phyloP scores from a whole-genome alignment of 2,888 invertebrate genomes.

The Apodemia hepburni region DNA sequence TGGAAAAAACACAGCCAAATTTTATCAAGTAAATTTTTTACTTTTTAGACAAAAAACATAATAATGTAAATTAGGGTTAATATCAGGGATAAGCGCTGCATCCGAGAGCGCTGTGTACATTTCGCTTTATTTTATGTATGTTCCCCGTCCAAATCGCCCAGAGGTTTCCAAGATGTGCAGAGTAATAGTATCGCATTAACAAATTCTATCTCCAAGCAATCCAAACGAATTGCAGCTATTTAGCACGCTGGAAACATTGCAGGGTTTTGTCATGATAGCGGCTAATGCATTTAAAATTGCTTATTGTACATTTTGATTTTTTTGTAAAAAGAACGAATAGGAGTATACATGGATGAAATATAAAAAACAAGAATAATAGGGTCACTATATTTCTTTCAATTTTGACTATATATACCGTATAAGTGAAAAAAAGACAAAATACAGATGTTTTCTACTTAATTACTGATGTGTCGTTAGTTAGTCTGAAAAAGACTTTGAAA shows the following conservation, averaged over 20 bases:
- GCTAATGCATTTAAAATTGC: constrained; percentile 33
- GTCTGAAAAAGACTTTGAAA: too few species aligned
- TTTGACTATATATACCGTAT: too few species aligned
- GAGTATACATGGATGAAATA: too few species aligned
- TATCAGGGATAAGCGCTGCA: constrained; percentile 5
- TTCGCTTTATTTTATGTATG: constrained; percentile 11
- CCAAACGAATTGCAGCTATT: constrained; percentile 36
- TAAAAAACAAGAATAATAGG: too few species aligned
- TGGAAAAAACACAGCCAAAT: background rate
- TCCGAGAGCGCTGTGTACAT: constrained; percentile 5
- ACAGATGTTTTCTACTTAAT: too few species aligned
- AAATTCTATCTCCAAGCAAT: constrained; percentile 36
- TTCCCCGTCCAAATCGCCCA: constrained; percentile 6
- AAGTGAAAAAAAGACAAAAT: too few species aligned
- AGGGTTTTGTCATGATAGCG: constrained; percentile 32
- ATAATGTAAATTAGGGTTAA: background rate
- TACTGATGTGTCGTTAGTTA: too few species aligned
- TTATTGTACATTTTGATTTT: constrained; percentile 17
- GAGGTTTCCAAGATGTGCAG: constrained; percentile 26
- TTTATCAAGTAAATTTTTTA: background rate
- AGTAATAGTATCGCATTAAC: constrained; percentile 35
- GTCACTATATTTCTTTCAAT: too few species aligned
- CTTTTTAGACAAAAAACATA: constrained; percentile 2
- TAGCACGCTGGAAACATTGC: constrained; percentile 31
- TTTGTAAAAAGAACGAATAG: background rate